A percentile compares a stretch with the other conserved stretches of the same genome.
Conservation (phyloP, 2,797 vertebrate genomes). For the Falco columbarius region DNA sequence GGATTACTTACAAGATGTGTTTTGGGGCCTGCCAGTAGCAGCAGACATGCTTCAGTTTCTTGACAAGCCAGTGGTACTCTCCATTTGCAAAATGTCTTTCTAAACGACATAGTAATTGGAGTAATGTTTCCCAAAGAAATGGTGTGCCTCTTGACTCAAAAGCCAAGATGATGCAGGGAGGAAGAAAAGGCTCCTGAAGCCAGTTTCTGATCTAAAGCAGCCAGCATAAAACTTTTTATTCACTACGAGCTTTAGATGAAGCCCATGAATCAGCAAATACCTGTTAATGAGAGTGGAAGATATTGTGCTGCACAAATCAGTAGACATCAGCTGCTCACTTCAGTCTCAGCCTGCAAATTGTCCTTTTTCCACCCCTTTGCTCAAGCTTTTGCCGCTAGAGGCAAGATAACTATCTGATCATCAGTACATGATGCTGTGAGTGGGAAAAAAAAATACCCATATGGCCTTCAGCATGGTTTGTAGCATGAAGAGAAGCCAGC, state of each 20-base stretch:
- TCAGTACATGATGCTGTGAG: accelerated
- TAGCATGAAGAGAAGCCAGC: background rate
- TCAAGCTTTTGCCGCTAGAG: background rate
- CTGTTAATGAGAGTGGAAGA: background rate
- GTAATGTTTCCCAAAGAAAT: background rate
- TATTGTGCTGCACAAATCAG: background rate
- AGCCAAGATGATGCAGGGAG: background rate
- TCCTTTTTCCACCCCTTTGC: background rate
- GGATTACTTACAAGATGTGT: background rate
- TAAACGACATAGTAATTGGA: background rate
- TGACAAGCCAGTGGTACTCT: background rate
- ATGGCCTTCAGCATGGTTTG: background rate
- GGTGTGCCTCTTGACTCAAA: background rate
- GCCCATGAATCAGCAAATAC: background rate
- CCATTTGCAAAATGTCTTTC: background rate
- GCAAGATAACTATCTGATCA: background rate
- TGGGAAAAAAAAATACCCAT: background rate
- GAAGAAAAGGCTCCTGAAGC: background rate
- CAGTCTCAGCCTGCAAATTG: background rate
- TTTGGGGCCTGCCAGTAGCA: background rate
- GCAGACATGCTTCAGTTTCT: background rate
- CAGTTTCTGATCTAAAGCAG: background rate
- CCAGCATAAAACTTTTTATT: background rate
- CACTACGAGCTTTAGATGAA: background rate
- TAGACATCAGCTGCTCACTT: background rate